Evolutionary conservation across 1,140 invertebrate genomes (phyloP), one percentile per base, ranked within the genome.

Genomic region (Xylocopa sonorina): DNA sequence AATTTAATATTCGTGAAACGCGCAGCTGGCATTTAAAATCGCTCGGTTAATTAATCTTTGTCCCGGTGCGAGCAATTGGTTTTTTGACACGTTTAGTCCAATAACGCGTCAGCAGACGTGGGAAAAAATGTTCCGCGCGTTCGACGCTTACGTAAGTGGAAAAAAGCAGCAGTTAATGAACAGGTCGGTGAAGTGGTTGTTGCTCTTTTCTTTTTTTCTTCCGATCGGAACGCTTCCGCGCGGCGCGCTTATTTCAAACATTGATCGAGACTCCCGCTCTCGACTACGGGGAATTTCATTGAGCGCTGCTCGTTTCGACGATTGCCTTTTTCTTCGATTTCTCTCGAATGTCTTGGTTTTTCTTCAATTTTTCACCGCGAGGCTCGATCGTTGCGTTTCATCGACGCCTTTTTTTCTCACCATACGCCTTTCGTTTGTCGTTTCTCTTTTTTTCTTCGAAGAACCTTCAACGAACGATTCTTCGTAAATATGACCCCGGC

Each of bases 131-230:
- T 34, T n/a, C 32, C 18, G 57, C 57, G n/a, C 21, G 16, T 21
- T 50, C 18, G 43, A 50, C 18, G 18, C 18, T 62, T 41, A 38
- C n/a, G 2, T 41, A 38, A 24, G n/a, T 38, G 34, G 34, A 38
- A 62, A 41, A 62, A 62, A 38, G 4, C 58, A 24, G 12, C 57
- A n/a, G 57, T 29, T 60, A 60, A 60, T 62, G 58, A 62, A 62
- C 34, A 21, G 34, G 38, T 18, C 58, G 12, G 34, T 6, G 2
- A 58, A 62, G 58, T 62, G 58, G 58, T 18, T 34, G 57, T 27
- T 10, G 9, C 4, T 41, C 32, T 38, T 38, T 21, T 24, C 14
- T 14, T 14, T 41, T 38, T 38, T 21, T 24, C 14, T 14, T 14
- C 43, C 34, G 12, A 16, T 24, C 34, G n/a, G 16, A 12, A 34